phyloP scores from a whole-genome alignment of 2,888 invertebrate species.

The Nysson spinosus region DNA sequence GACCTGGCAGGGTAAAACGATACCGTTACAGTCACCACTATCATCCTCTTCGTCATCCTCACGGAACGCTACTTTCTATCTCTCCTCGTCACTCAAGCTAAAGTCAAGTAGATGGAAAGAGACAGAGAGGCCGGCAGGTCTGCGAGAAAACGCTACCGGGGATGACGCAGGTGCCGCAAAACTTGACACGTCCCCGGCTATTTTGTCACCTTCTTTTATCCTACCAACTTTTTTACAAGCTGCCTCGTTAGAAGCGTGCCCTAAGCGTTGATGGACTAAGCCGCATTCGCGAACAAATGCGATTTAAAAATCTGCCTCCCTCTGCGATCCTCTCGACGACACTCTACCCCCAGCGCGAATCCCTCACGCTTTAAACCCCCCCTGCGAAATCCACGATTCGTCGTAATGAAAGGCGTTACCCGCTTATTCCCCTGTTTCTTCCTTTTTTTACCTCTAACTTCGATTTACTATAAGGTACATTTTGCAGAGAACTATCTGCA shows the following conservation, averaged over 20 bases:
- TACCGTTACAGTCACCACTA: constrained; percentile 12
- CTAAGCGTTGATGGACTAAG: constrained; percentile 61
- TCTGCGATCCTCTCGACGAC: no score
- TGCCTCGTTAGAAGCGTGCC: constrained; percentile 55
- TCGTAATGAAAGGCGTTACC: constrained; percentile 2
- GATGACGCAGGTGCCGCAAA: constrained; percentile 67
- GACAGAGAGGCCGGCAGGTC: constrained; percentile 12
- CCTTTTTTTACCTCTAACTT: neutral
- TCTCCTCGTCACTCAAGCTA: constrained; percentile 5
- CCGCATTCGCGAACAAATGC: constrained; percentile 45
- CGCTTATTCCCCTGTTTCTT: no score
- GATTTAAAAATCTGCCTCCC: constrained; percentile 49
- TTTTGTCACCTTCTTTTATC: constrained; percentile 63
- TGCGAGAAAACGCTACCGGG: constrained; percentile 28
- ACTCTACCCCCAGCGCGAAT: no score
- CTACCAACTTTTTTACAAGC: constrained; percentile 59
- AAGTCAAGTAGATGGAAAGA: neutral
- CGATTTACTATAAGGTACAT: neutral
- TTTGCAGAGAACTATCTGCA: neutral
- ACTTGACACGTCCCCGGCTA: constrained; percentile 69
- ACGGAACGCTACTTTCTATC: constrained; percentile 16
- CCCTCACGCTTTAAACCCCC: neutral
- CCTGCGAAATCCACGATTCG: neutral
- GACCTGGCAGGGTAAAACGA: neutral
- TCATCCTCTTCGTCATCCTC: constrained; percentile 42